Evolutionary conservation across 2,797 vertebrate genomes (phyloP).

Genomic region (Distichodus sexfasciatus): DNA sequence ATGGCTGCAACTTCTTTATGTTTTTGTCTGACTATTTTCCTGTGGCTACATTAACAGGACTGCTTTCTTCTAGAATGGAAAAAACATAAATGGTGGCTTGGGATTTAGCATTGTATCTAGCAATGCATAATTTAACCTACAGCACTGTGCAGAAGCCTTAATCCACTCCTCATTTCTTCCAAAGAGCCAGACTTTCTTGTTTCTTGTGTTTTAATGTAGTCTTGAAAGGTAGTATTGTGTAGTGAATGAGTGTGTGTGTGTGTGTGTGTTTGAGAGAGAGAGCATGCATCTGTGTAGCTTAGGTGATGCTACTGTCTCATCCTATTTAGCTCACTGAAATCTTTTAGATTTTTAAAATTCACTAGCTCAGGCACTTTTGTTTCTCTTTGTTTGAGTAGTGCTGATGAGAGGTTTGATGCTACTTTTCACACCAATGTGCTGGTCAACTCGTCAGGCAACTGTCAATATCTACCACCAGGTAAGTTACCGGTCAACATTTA

Average conservation of each 20-base stretch:
- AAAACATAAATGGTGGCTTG: background rate
- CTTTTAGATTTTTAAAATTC: background rate
- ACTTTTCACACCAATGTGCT: slow-evolving; percentile 90
- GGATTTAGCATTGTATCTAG: too few relatives aligned
- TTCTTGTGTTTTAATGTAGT: too few relatives aligned
- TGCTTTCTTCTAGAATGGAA: background rate
- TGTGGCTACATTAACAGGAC: background rate
- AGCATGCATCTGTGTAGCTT: too few relatives aligned
- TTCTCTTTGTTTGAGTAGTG: slow-evolving; percentile 67
- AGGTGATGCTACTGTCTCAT: slow-evolving; percentile 17
- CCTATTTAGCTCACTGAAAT: slow-evolving; percentile 18
- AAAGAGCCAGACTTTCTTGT: too few relatives aligned
- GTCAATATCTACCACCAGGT: slow-evolving; percentile 90
- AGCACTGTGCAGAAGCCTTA: too few relatives aligned
- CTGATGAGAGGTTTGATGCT: slow-evolving; percentile 89
- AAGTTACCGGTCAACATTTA: slow-evolving; percentile 43
- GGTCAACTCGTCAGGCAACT: slow-evolving; percentile 82
- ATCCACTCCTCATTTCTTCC: too few relatives aligned
- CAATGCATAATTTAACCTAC: too few relatives aligned
- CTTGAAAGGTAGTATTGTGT: too few relatives aligned
- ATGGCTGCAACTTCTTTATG: background rate
- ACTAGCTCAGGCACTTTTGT: background rate
- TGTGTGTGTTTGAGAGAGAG: background rate
- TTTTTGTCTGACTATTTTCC: background rate
- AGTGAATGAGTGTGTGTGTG: too few relatives aligned